Conservation (phyloP, 1,140 invertebrate genomes). For the Lethrus apterus region DNA sequence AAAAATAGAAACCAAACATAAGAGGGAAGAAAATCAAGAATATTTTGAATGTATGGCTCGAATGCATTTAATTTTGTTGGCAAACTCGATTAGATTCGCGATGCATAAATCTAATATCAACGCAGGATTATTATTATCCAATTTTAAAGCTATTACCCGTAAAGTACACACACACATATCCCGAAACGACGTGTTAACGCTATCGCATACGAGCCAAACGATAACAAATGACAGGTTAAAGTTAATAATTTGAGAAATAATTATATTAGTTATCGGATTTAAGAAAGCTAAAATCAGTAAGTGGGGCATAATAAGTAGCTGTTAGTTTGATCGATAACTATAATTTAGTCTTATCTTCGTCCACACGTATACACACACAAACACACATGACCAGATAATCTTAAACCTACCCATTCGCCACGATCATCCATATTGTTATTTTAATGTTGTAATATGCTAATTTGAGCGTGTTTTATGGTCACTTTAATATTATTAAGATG, state of each 20-base stretch:
- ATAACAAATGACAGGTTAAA: background rate
- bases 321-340: conserved; percentile 28
- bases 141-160: background rate
- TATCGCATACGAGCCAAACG: background rate
- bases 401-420: conserved; percentile 30
- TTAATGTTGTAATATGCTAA: conserved; percentile 30
- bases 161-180: background rate
- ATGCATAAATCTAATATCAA: conserved; percentile 4
- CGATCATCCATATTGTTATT: conserved; percentile 33
- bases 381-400: conserved; percentile 19
- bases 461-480: conserved; percentile 12
- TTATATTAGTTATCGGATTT: conserved; percentile 8
- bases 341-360: conserved; percentile 33
- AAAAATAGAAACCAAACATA: too few relatives aligned
- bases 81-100: background rate
- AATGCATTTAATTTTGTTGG: too few relatives aligned
- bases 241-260: conserved; percentile 4
- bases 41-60: too few relatives aligned
- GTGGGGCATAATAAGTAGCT: conserved; percentile 34
- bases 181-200: background rate
- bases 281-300: conserved; percentile 22
- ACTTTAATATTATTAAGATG: conserved; percentile 5
- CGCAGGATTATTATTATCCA: conserved; percentile 6
- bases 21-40: too few relatives aligned
- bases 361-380: conserved; percentile 21